Evolutionary conservation across 2,113 vertebrate species (phyloP).

Genomic region (Ceyx melanurus): DNA sequence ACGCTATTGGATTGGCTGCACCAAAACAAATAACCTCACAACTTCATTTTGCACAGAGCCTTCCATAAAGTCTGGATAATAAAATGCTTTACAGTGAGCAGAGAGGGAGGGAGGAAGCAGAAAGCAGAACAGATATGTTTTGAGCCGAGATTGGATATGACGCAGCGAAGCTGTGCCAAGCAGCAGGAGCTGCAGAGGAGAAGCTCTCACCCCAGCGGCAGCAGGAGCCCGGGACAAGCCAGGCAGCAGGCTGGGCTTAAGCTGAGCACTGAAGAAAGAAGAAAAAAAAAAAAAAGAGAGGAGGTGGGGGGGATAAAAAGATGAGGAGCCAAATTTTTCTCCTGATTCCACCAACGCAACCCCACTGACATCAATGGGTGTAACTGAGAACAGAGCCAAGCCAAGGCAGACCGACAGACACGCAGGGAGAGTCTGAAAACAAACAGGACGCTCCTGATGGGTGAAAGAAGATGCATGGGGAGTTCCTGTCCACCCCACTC

Average conservation of each 20-base stretch:
- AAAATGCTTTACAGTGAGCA: constrained; percentile 49
- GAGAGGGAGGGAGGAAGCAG: constrained; percentile 57
- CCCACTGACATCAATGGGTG: constrained; percentile 72
- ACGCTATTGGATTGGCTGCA: constrained; percentile 41
- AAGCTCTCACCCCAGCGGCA: constrained; percentile 51
- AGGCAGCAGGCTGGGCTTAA: neutral
- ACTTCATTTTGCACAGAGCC: constrained; percentile 52
- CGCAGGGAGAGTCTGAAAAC: constrained; percentile 40
- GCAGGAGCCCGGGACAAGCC: constrained; percentile 20
- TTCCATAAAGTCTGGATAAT: constrained; percentile 64
- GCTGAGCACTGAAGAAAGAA: neutral
- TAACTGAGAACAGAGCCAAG: constrained; percentile 59
- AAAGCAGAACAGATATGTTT: constrained; percentile 70
- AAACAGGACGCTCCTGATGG: constrained; percentile 57
- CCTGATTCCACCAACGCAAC: constrained; percentile 64
- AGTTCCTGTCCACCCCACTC: neutral
- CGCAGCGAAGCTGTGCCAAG: constrained; percentile 31
- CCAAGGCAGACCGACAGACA: constrained; percentile 26
- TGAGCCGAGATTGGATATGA: constrained; percentile 55
- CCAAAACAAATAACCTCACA: constrained; percentile 64
- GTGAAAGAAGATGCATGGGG: constrained; percentile 29
- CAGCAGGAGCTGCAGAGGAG: constrained; percentile 62
- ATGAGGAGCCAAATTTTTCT: constrained; percentile 35
- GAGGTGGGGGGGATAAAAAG: neutral
- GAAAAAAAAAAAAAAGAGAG: neutral